phyloP scores from a whole-genome alignment of 2,888 invertebrate species.

The Tetramorium bicarinatum region DNA sequence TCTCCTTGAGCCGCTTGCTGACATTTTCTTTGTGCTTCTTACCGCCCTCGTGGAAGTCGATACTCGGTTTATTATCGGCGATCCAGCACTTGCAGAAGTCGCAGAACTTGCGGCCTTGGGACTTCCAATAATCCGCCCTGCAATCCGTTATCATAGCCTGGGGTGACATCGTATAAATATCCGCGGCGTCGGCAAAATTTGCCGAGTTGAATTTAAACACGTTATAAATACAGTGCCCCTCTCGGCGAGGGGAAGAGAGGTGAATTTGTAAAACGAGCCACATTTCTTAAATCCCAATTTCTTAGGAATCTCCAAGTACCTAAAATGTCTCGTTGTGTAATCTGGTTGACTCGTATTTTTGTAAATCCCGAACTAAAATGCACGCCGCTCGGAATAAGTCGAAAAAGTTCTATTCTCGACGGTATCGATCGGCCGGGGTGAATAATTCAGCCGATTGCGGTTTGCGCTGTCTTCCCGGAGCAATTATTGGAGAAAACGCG shows the following conservation, averaged over 20 bases:
- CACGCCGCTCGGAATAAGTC: slow-evolving; percentile 14
- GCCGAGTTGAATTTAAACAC: slow-evolving; percentile 1
- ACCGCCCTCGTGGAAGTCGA: slow-evolving; percentile 97
- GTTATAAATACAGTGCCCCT: not conserved
- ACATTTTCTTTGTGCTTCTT: slow-evolving; percentile 97
- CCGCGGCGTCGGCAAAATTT: not conserved
- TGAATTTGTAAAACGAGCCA: not conserved
- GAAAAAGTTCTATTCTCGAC: slow-evolving; percentile 44
- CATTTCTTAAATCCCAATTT: not conserved
- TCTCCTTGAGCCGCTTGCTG: slow-evolving; percentile 93
- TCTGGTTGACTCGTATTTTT: slow-evolving; percentile 18
- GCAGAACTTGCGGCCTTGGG: slow-evolving; percentile 97
- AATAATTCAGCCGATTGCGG: slow-evolving; percentile 34
- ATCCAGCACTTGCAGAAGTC: slow-evolving; percentile 99
- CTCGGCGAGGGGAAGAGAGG: too few species aligned
- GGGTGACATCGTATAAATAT: slow-evolving; percentile 1
- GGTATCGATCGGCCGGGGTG: slow-evolving; percentile 13
- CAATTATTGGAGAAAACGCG: slow-evolving; percentile 36
- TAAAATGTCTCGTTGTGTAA: not conserved
- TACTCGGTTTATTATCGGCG: slow-evolving; percentile 98
- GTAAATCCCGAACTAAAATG: slow-evolving; percentile 12
- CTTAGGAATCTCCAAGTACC: not conserved
- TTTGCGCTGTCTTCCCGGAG: slow-evolving; percentile 1
- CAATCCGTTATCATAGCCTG: slow-evolving; percentile 75
- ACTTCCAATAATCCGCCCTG: slow-evolving; percentile 99